Conservation (phyloP, 2,113 vertebrate species). For the Sceloporus tristichus region DNA sequence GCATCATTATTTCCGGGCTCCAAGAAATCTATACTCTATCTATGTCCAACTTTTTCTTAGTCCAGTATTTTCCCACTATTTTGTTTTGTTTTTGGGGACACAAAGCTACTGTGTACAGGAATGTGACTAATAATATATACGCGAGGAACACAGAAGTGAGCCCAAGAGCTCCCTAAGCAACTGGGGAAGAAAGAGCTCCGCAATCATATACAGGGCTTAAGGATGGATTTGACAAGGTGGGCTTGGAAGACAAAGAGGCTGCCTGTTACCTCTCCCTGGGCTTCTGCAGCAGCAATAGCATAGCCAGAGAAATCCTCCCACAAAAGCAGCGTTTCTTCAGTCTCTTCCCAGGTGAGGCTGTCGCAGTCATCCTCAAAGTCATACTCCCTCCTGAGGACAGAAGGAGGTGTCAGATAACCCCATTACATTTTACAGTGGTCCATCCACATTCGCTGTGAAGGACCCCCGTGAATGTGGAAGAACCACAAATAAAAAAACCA, state of each 20-base stretch:
- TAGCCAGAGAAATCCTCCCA: constrained; percentile 98
- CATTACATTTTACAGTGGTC: too few relatives aligned
- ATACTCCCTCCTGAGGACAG: constrained; percentile 87
- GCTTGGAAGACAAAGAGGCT: constrained; percentile 19
- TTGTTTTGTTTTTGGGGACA: not conserved
- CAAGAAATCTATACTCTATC: too few relatives aligned
- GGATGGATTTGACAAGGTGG: not conserved
- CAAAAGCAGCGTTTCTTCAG: constrained; percentile 93
- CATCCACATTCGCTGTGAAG: too few relatives aligned
- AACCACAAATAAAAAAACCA: too few relatives aligned
- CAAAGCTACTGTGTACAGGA: not conserved
- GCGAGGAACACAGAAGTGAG: fast-evolving
- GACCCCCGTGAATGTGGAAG: too few relatives aligned
- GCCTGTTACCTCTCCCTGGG: constrained; percentile 88
- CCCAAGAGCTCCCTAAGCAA: not conserved
- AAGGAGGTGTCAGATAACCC: constrained; percentile 44
- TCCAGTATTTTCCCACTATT: not conserved
- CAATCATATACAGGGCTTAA: not conserved
- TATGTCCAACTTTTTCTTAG: too few relatives aligned
- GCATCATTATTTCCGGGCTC: too few relatives aligned
- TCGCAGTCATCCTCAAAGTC: constrained; percentile 98
- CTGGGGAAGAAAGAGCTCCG: not conserved
- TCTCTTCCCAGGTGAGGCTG: constrained; percentile 98
- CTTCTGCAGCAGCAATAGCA: constrained; percentile 86
- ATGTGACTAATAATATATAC: not conserved